Percentiles rank a stretch among this genome's conserved stretches.
Conservation (phyloP, 2,113 vertebrate genomes). For the Sardina pilchardus region DNA sequence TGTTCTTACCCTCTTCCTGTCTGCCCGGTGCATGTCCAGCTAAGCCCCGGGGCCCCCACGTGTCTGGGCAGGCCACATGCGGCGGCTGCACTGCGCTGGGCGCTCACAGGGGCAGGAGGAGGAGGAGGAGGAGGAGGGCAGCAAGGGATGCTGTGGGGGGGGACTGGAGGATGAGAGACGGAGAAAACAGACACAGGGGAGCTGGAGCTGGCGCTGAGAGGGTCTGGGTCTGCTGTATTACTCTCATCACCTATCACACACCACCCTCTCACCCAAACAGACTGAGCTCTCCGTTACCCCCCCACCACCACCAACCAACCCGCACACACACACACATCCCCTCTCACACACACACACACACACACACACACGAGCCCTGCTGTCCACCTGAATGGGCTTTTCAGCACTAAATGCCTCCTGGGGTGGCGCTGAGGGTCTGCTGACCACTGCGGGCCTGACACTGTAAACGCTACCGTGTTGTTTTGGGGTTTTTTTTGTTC, state of each 20-base stretch:
- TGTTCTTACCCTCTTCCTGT: constrained; percentile 13
- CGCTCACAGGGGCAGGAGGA: neutral
- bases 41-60: constrained; percentile 17
- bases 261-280: neutral
- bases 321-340: too few relatives aligned
- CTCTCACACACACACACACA: too few relatives aligned
- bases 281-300: too few relatives aligned
- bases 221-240: constrained; percentile 17
- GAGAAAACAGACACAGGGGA: neutral
- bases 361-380: neutral
- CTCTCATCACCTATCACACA: constrained; percentile 21
- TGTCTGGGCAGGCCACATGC: constrained; percentile 17
- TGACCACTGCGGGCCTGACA: neutral
- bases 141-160: too few relatives aligned
- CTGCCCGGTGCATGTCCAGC: constrained; percentile 23
- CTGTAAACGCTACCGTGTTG: neutral
- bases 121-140: neutral
- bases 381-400: neutral
- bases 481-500: neutral
- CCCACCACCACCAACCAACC: neutral
- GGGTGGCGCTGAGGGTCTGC: neutral
- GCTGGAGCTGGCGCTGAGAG: neutral
- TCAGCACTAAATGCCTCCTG: neutral
- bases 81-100: neutral
- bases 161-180: neutral